Evolutionary conservation across 2,888 invertebrate genomes (phyloP).

Genomic region (Molanna angustata): DNA sequence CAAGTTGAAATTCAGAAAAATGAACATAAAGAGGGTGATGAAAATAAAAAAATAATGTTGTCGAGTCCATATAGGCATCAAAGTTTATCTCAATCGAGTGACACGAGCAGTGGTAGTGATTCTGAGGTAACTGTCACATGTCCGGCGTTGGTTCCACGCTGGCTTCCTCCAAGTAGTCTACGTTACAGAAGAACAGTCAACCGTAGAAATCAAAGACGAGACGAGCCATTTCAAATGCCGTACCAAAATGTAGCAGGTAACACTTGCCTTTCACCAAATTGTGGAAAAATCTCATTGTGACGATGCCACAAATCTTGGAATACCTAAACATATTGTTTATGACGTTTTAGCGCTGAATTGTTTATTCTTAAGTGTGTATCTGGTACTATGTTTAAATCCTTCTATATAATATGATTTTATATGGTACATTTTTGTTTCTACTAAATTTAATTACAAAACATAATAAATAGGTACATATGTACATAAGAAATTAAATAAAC

Average conservation of each 20-base stretch:
- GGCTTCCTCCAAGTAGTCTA: constrained; percentile 39
- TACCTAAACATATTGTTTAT: too few relatives aligned
- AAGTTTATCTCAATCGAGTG: constrained; percentile 29
- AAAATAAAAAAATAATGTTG: constrained; percentile 30
- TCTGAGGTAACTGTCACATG: constrained; percentile 45
- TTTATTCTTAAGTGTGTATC: too few relatives aligned
- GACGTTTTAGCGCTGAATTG: too few relatives aligned
- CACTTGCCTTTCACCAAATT: too few relatives aligned
- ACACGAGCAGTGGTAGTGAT: constrained; percentile 39
- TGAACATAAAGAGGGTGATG: constrained; percentile 27
- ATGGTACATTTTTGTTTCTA: too few relatives aligned
- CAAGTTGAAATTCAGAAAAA: constrained; percentile 8
- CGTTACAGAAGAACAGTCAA: constrained; percentile 23
- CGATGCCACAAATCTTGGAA: too few relatives aligned
- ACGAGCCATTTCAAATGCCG: constrained; percentile 25
- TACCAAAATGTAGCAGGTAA: constrained; percentile 32
- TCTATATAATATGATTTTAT: too few relatives aligned
- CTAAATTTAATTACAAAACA: too few relatives aligned
- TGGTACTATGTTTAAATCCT: too few relatives aligned
- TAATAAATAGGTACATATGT: too few relatives aligned
- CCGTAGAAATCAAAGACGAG: constrained; percentile 27
- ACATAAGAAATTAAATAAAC: too few relatives aligned
- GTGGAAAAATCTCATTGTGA: too few relatives aligned
- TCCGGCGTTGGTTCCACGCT: constrained; percentile 45
- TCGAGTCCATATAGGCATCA: constrained; percentile 35